These are phyloP conservation scores for Thereva nobilitata DNA, from an alignment of 2,888 invertebrate genomes.

Conservation along the genomic window DNA sequence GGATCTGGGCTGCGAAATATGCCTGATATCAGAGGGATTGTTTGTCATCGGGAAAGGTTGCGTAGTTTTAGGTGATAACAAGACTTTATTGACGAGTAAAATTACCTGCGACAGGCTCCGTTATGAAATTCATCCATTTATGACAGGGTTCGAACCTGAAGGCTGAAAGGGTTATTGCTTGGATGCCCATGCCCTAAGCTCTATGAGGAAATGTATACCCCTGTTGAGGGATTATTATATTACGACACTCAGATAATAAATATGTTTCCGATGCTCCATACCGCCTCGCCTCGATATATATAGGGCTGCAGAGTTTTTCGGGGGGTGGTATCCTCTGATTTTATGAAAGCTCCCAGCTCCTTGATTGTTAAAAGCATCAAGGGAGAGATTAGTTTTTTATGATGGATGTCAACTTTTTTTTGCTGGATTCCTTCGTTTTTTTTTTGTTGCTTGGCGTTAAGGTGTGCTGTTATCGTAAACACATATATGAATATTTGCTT, in stretches of 20 bases:
- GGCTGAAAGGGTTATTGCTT: conserved; percentile 27
- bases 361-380: too few relatives aligned
- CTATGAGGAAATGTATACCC: conserved; percentile 11
- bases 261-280: conserved; percentile 7
- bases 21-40: conserved; percentile 32
- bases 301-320: too few relatives aligned
- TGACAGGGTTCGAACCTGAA: conserved; percentile 7
- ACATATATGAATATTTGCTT: too few relatives aligned
- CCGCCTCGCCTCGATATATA: too few relatives aligned
- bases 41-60: conserved; percentile 27
- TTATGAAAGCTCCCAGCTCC: too few relatives aligned
- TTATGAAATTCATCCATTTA: conserved; percentile 31
- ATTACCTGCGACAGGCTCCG: conserved; percentile 31
- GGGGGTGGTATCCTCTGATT: too few relatives aligned
- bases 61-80: conserved; percentile 32
- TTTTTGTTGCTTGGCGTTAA: too few relatives aligned
- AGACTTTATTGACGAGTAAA: conserved; percentile 35
- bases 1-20: conserved; percentile 20
- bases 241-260: conserved; percentile 21
- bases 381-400: too few relatives aligned
- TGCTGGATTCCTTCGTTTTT: too few relatives aligned
- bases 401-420: too few relatives aligned
- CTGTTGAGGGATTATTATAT: conserved; percentile 20
- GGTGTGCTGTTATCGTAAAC: too few relatives aligned
- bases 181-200: conserved; percentile 8